phyloP scores from a whole-genome alignment of 2,797 vertebrate species.

The Pachyuromys duprasi region DNA sequence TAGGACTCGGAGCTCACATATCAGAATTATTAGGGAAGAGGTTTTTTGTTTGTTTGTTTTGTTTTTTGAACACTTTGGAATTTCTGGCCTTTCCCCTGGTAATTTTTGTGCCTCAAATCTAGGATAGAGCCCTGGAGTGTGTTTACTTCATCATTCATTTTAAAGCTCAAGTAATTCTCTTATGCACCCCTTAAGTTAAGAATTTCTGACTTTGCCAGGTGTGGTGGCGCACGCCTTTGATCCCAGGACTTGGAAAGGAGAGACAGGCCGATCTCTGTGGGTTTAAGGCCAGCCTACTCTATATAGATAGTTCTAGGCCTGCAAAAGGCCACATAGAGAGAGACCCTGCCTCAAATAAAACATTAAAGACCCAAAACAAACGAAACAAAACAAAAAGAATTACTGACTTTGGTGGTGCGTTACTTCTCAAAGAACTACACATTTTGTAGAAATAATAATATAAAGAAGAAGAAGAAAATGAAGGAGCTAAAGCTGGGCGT shows the following conservation, averaged over 20 bases:
- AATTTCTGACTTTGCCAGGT: neutral
- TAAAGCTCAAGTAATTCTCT: conserved; percentile 35
- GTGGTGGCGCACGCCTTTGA: neutral
- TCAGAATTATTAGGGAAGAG: neutral
- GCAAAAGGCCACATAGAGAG: neutral
- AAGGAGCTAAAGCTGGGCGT: neutral
- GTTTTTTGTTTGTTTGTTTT: too few relatives aligned
- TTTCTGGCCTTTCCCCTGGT: neutral
- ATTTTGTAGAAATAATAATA: neutral
- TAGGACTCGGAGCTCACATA: neutral
- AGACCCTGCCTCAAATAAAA: neutral
- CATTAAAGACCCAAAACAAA: neutral
- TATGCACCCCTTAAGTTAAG: neutral
- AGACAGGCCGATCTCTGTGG: neutral
- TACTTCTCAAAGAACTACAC: conserved; percentile 15
- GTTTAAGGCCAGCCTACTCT: neutral
- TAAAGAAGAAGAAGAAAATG: neutral
- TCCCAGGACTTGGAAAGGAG: neutral
- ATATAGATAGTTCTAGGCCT: neutral
- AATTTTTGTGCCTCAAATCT: conserved; percentile 21
- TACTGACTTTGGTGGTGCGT: neutral
- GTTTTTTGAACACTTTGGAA: neutral
- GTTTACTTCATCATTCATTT: neutral
- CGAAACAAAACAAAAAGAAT: neutral
- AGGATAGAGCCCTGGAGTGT: neutral